These are phyloP conservation scores for Pristionchus exspectatus DNA, from an alignment of 2,888 invertebrate species.

Conservation along the genomic window DNA sequence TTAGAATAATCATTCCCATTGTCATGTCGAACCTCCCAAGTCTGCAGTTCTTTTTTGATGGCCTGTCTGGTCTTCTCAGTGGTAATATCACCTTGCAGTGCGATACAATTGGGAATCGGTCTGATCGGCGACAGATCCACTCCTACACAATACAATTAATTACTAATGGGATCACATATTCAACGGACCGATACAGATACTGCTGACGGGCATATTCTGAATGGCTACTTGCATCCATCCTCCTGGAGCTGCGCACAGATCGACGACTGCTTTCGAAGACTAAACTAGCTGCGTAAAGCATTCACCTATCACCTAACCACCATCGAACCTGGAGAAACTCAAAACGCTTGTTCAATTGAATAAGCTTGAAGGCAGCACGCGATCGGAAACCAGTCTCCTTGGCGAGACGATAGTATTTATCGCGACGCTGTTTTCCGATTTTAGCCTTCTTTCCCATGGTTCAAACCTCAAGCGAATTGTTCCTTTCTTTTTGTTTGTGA, in stretches of 20 bases:
- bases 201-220: slow-evolving; percentile 91
- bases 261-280: slow-evolving; percentile 92
- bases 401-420: slow-evolving; percentile 98
- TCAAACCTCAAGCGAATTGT: slow-evolving; percentile 26
- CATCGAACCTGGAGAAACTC: slow-evolving; percentile 89
- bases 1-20: background rate
- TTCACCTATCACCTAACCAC: background rate
- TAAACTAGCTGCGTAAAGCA: background rate
- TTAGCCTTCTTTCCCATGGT: slow-evolving; percentile 94
- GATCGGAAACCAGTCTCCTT: slow-evolving; percentile 99
- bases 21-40: slow-evolving; percentile 68
- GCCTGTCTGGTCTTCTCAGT: slow-evolving; percentile 85
- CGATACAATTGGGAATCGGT: slow-evolving; percentile 91
- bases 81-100: slow-evolving; percentile 94
- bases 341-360: slow-evolving; percentile 96
- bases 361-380: slow-evolving; percentile 98
- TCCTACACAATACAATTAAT: slow-evolving; percentile 81
- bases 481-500: background rate
- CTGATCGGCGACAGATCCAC: slow-evolving; percentile 96
- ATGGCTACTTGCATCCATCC: slow-evolving; percentile 90
- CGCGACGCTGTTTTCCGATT: slow-evolving; percentile 97
- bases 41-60: slow-evolving; percentile 75
- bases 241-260: slow-evolving; percentile 95
- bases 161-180: background rate
- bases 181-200: slow-evolving; percentile 84